Base-by-base conservation (phyloP, 1,140 invertebrate genomes). In the Dermatophagoides farinae region DNA sequence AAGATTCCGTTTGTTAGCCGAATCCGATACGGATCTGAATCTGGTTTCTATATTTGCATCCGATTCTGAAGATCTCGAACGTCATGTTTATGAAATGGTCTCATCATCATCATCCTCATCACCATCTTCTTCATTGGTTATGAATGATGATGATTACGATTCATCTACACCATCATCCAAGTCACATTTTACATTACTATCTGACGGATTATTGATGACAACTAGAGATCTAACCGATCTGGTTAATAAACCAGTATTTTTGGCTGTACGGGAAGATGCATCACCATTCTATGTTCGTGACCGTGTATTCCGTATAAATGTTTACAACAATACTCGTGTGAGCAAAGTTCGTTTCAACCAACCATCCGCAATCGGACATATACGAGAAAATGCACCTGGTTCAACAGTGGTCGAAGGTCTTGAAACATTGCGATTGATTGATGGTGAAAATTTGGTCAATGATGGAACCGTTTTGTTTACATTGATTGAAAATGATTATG, bases 181-280 rank as follows among this genome's bases (percentile, higher is more conserved):
- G 18, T 62, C n/a, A 54, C 59, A 61, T 20, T 91, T 91, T 69
- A 83, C 86, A 0, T 80, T 90, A 38, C 77, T 91, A n/a, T 80
- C 83, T 53, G 82, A 88, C 71, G 88, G 87, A 23, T 77, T 88
- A 47, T 79, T 91, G 10, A 90, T 90, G 86, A 89, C 86, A 18
- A 88, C 86, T 1, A 79, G 83, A 2, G 85, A 88, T 65, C 74
- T 89, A 6, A 78, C 79, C 23, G 82, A 85, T 6, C 70, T 90
- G n/a, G 77, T 86, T 31, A 81, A 87, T 68, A 76, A 79, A 47
- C 83, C 84, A 0, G 78, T 90, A 9, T 81, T 84, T 66, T 74
- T 90, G 18, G 77, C 86, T 10, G 80, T 90, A 0, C 72, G 86
- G 14, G 86, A 88, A 67, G 82, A 87, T 38, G 38, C 57, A 1